Evolutionary conservation across 2,888 invertebrate species (phyloP).

Genomic region (Cylloceria caligata): DNA sequence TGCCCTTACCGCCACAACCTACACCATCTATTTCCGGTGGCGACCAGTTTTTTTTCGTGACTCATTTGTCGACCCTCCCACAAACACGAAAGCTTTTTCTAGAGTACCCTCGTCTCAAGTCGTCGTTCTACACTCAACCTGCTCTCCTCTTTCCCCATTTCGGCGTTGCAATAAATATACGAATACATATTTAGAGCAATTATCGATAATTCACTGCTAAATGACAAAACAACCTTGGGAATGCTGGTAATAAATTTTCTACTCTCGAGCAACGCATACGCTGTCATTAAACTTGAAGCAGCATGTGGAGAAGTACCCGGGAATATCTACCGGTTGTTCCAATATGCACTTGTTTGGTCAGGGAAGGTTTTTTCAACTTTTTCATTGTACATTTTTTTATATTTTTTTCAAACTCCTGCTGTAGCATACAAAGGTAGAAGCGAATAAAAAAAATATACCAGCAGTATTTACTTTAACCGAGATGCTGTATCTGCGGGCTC

Average conservation of each 20-base stretch:
- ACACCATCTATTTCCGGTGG: conserved; percentile 3
- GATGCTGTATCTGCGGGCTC: conserved; percentile 60
- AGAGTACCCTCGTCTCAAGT: conserved; percentile 32
- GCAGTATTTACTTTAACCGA: conserved; percentile 56
- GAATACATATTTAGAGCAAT: conserved; percentile 12
- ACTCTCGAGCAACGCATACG: neutral
- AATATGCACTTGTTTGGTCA: neutral
- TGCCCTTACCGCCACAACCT: neutral
- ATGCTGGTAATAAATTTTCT: neutral
- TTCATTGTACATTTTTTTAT: neutral
- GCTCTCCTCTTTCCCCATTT: neutral
- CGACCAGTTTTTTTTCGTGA: conserved; percentile 22
- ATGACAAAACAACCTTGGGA: neutral
- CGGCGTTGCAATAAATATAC: neutral
- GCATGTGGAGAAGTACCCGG: neutral
- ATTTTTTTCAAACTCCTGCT: neutral
- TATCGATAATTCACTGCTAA: neutral
- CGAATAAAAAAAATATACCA: conserved; percentile 38
- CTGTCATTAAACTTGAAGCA: neutral
- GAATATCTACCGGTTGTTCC: neutral
- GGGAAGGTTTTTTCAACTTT: conserved; percentile 18
- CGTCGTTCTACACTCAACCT: conserved; percentile 34
- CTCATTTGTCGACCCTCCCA: conserved; percentile 19
- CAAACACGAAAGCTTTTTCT: conserved; percentile 35
- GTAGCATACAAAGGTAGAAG: conserved; percentile 6